Conservation (phyloP, 2,888 invertebrate genomes). For the Monochamus alternatus region DNA sequence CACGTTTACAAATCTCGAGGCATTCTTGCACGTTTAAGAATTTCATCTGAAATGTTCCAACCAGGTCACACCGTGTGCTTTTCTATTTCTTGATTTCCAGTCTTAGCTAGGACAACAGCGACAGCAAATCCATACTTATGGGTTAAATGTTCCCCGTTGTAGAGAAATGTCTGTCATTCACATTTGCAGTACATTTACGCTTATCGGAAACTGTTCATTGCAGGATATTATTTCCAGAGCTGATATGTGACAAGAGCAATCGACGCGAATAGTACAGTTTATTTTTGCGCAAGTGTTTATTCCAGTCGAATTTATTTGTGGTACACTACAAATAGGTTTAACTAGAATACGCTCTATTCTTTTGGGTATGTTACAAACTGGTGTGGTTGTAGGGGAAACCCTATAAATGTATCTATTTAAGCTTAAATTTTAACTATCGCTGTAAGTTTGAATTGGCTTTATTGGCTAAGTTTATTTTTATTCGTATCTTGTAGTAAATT, state of each 20-base stretch:
- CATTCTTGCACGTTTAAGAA: neutral
- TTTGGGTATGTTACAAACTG: too few species aligned
- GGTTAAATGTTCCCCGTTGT: neutral
- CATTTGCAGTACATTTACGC: neutral
- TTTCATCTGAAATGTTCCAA: neutral
- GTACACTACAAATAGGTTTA: too few species aligned
- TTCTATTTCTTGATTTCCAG: neutral
- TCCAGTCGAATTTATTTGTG: too few species aligned
- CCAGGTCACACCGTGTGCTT: neutral
- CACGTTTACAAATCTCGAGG: neutral
- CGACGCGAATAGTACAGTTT: neutral
- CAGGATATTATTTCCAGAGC: neutral
- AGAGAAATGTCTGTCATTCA: constrained; percentile 1
- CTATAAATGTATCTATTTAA: too few species aligned
- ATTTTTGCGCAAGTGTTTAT: neutral
- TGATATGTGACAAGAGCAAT: neutral
- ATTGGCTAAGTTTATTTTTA: too few species aligned
- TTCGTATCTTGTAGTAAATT: too few species aligned
- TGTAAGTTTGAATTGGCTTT: too few species aligned
- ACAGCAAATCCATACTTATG: neutral
- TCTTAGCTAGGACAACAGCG: neutral
- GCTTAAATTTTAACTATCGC: too few species aligned
- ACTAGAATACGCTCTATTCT: too few species aligned
- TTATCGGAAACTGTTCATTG: neutral
- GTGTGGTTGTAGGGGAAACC: too few species aligned